Evolutionary conservation across 2,888 invertebrate species (phyloP), one percentile per base, ranked within the genome.

Genomic region (Altica lythri): DNA sequence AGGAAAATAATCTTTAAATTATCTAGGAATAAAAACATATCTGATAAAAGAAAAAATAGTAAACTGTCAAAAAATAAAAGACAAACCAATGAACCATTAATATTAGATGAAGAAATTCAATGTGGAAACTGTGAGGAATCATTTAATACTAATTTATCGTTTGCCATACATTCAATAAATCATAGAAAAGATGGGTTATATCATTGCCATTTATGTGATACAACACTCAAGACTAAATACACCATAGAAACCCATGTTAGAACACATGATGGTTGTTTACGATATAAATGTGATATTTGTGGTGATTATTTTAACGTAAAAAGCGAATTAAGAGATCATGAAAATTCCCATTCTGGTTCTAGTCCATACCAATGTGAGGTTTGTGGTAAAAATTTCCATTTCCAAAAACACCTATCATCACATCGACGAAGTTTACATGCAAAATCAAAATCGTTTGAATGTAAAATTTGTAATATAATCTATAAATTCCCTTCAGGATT

Each of bases 91-190:
- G 44, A 49, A 42, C 61, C 65, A 2, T 54, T 59, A 9, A 57
- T 61, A 35, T 69, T 44, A 71, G 72, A 43, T 62, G 62, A 67
- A 5, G 75, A 77, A 2, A 79, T 81, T 35, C 76, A 79, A 43
- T 83, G 82, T 55, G 78, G 79, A 49, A 55, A 79, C 45, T 83
- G 83, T 32, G 79, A 79, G 2, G 78, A 80, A 57, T 72, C 78
- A 4, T 82, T 80, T 57, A 79, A 79, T 19, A 68, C 65, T 5
- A 68, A 71, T 43, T 59, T 73, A 9, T 71, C 65, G 5, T 74
- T 69, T 43, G 73, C 72, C 0, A 50, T 71, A 14, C 74, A 75
- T 49, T 71, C 71, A 13, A 67, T 69, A 12, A 52, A 52, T 3
- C 74, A 75, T 53, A 70, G 66, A 46, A 5, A 34, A 13, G 60